Evolutionary conservation across 2,888 invertebrate species (phyloP).

Genomic region (Leuctra nigra): DNA sequence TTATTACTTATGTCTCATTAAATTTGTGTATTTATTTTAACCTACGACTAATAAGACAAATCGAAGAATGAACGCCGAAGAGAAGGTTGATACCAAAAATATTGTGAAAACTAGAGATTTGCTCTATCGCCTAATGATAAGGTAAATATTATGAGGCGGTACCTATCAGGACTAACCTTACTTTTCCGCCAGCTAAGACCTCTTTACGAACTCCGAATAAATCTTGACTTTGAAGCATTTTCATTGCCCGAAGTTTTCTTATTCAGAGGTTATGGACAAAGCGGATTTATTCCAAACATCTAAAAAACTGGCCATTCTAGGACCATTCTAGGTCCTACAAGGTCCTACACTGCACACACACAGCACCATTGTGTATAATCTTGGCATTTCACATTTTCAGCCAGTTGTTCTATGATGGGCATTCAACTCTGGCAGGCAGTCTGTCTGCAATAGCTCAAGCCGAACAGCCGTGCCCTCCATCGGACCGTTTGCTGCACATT

Average conservation of each 20-base stretch:
- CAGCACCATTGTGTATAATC: no score
- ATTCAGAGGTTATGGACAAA: conserved; percentile 3
- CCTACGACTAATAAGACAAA: no score
- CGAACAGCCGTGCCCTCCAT: conserved; percentile 92
- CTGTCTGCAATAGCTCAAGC: conserved; percentile 79
- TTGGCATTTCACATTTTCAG: no score
- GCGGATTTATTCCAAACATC: not conserved
- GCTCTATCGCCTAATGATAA: conserved; percentile 86
- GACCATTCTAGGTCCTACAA: no score
- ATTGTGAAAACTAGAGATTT: conserved; percentile 83
- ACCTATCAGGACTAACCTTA: conserved; percentile 14
- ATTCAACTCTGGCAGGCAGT: conserved; percentile 84
- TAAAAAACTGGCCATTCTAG: not conserved
- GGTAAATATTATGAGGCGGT: conserved; percentile 47
- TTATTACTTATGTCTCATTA: no score
- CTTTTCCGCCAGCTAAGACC: conserved; percentile 24
- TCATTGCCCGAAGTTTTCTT: not conserved
- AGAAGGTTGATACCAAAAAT: conserved; percentile 47
- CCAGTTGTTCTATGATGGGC: conserved; percentile 96
- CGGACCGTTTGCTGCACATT: conserved; percentile 83
- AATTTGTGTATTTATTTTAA: no score
- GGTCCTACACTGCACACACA: no score
- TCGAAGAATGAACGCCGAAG: conserved; percentile 17
- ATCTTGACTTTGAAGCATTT: not conserved
- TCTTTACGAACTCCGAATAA: not conserved